Base-by-base conservation (phyloP, 1,140 invertebrate species). In the Eumeta japonica region DNA sequence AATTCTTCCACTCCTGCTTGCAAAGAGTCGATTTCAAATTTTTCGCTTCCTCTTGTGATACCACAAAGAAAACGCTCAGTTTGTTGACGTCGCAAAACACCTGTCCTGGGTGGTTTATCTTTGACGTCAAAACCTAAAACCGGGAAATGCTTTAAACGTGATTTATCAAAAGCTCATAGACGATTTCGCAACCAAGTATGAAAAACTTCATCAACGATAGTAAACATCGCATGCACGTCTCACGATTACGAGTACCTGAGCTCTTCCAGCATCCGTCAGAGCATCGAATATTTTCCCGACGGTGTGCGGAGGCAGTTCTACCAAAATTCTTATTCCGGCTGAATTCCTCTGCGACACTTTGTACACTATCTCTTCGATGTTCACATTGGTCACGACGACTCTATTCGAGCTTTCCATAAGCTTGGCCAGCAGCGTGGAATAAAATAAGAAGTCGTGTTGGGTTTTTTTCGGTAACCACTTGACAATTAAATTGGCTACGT, bases 1-100 rank as follows among this genome's bases (percentile, higher is more conserved):
- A 80, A 16, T 59, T 55, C 31, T 76, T 79, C 58, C 78, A 78
- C 0, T 55, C 46, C 14, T 76, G 55, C 5, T 59, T 74, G 46
- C 80, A 82, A 13, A 81, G 37, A 16, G 74, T 53, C 7, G 52
- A 53, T 28, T 67, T 66, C 13, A 73, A 36, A 3, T 44, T 41
- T 0, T 36, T 34, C 0, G 62, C 62, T 29, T 71, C 64, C 16
- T 63, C 41, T 39, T 50, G 53, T 2, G 66, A 65, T 15, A 75
- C 48, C 1, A 60, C 41, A 40, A 80, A 77, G 41, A 81, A 75
- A 16, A 60, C 62, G 16, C 65, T 62, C 7, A 81, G 44, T 19
- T 60, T 61, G 19, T 66, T 52, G 10, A 48, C 45, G 37, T 77
- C 68, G 27, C 81, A 82, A 42, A 82, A 70, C 38, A 76, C 54